Evolutionary conservation across 2,113 vertebrate genomes (phyloP), one percentile per base, ranked within the genome.

Genomic region (Onychorhynchus coronatus): DNA sequence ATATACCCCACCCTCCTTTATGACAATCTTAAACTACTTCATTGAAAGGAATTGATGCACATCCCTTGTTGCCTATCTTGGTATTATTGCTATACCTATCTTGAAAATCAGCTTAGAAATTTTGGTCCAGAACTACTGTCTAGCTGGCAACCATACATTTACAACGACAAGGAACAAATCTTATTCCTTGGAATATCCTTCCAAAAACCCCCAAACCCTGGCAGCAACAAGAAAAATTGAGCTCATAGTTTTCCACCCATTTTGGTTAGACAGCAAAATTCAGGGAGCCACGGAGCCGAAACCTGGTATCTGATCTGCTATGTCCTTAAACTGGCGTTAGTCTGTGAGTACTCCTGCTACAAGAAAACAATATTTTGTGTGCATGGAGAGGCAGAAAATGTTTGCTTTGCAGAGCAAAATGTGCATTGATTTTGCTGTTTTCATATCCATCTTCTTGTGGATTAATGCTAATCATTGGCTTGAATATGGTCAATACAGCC

Each of bases 381-480:
- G 0, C 31, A n/a, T 9, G 30, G 14, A 46, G n/a, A 72, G 42
- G 15, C 41, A 77, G 7, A 91, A 95, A 52, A 88, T 17, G 2
- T 30, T 76, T 74, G 13, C 15, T 80, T 91, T 93, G 31, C 53
- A 87, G 76, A 89, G 78, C 33, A 94, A 82, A 49, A 25, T 1
- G 0, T 30, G n/a, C 61, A 75, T 76, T 52, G 86, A 91, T 89
- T 94, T 90, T 77, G 23, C 59, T 85, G n/a, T 85, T 97, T 94
- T 92, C 14, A 9, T 81, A 87, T 55, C 37, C 41, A 82, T 75
- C 82, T 92, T n/a, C 13, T 81, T 28, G 62, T 50, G 33, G 49
- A 82, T 89, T 91, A 78, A 59, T 79, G 76, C 37, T 86, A 44
- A 68, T 78, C 10, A 8, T 75, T 72, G 83, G 8, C 30, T 93